Percentiles rank a stretch among this genome's conserved stretches.
Conservation (phyloP, 2,797 vertebrate species). For the Phyllotis vaccarum region DNA sequence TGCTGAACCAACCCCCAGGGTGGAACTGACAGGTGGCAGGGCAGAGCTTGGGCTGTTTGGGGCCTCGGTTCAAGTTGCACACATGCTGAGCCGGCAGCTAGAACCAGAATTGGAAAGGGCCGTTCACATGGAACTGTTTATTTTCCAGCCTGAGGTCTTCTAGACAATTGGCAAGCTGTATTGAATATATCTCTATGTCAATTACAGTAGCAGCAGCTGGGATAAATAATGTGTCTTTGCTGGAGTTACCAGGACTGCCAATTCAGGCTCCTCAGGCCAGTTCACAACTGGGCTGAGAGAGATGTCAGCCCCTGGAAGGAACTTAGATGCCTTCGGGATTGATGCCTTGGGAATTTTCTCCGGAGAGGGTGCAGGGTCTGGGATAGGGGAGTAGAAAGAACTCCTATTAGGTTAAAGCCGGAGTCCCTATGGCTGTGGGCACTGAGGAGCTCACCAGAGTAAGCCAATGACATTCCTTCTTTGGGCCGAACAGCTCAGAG, state of each 20-base stretch:
- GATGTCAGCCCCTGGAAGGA: constrained; percentile 73
- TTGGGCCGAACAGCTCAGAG: constrained; percentile 69
- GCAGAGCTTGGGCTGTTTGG: constrained; percentile 60
- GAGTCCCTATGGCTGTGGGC: constrained; percentile 53
- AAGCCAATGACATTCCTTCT: constrained; percentile 75
- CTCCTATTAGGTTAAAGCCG: constrained; percentile 58
- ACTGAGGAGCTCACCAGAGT: constrained; percentile 70
- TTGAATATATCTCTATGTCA: constrained; percentile 54
- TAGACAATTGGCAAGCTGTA: constrained; percentile 50
- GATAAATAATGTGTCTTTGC: constrained; percentile 71
- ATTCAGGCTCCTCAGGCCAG: constrained; percentile 48
- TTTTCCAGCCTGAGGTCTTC: constrained; percentile 62
- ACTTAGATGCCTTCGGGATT: constrained; percentile 72
- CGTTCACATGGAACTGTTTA: constrained; percentile 56
- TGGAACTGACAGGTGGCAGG: constrained; percentile 82
- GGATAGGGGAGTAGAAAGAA: constrained; percentile 54
- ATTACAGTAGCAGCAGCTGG: constrained; percentile 55
- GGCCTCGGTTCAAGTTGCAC: constrained; percentile 79
- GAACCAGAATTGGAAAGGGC: constrained; percentile 64
- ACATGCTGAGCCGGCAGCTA: constrained; percentile 75
- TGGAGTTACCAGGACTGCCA: constrained; percentile 50
- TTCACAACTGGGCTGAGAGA: not conserved
- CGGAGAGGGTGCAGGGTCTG: constrained; percentile 42
- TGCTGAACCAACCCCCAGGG: constrained; percentile 75
- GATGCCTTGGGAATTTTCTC: constrained; percentile 70